Conservation (phyloP, 1,140 invertebrate genomes). For the Drosophila takahashii region DNA sequence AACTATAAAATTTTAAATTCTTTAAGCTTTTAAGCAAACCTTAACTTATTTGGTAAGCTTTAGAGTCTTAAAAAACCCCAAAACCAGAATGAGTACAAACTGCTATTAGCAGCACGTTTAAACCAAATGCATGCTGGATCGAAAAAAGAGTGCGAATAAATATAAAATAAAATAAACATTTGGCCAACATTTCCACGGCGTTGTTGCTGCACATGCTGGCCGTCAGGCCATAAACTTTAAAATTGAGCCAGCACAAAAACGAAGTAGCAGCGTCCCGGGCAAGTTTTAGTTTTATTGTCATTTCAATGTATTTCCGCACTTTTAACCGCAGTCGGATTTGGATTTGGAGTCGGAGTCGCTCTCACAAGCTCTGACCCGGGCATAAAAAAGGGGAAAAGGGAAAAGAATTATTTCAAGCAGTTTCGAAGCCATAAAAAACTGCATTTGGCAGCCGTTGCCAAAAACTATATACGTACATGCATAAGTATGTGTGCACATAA, state of each 20-base stretch:
- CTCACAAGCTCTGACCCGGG: conserved; percentile 62
- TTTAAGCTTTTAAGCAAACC: no score
- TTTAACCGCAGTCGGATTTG: conserved; percentile 72
- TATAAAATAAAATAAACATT: conserved; percentile 73
- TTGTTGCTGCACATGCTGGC: conserved; percentile 63
- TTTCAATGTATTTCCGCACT: conserved; percentile 82
- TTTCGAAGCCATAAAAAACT: conserved; percentile 81
- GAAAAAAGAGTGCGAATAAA: conserved; percentile 37
- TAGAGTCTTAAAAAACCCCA: not conserved
- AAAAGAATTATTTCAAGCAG: conserved; percentile 78
- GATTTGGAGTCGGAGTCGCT: conserved; percentile 22
- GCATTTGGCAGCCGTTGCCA: conserved; percentile 75
- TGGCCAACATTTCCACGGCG: conserved; percentile 53
- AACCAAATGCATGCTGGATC: conserved; percentile 32
- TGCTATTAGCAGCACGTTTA: conserved; percentile 65
- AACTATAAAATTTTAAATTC: no score
- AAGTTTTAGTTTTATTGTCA: conserved; percentile 83
- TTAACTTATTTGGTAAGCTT: not conserved
- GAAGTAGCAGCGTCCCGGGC: conserved; percentile 43
- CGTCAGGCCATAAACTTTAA: conserved; percentile 74
- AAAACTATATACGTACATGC: conserved; percentile 33
- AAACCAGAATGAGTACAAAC: conserved; percentile 27
- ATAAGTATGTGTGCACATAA: not conserved
- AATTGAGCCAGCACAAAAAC: conserved; percentile 55
- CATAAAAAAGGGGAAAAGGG: conserved; percentile 51